Conservation (phyloP, 2,113 vertebrate species). For the human region GRCh38 chr12:86611001-86611500, state of each 20-base stretch:
- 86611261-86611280: not conserved
- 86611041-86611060: not conserved
- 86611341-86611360: too few species aligned
- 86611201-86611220: not conserved
- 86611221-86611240: not conserved
- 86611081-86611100: not conserved
- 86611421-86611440: too few species aligned
- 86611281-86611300: not conserved
- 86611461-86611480: too few species aligned
- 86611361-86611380: too few species aligned
- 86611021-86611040: not conserved
- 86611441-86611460: too few species aligned
- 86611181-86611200: not conserved
- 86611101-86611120: not conserved
- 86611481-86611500: too few species aligned
- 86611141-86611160: not conserved
- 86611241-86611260: not conserved
- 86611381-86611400: too few species aligned
- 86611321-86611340: too few species aligned
- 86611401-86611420: too few species aligned
- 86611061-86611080: not conserved
- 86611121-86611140: not conserved
- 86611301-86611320: not conserved
- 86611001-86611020: not conserved
- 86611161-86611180: not conserved